These are phyloP conservation scores for Brachionus asplanchnoidis DNA, from an alignment of 1,140 invertebrate species.

Conservation along the genomic window DNA sequence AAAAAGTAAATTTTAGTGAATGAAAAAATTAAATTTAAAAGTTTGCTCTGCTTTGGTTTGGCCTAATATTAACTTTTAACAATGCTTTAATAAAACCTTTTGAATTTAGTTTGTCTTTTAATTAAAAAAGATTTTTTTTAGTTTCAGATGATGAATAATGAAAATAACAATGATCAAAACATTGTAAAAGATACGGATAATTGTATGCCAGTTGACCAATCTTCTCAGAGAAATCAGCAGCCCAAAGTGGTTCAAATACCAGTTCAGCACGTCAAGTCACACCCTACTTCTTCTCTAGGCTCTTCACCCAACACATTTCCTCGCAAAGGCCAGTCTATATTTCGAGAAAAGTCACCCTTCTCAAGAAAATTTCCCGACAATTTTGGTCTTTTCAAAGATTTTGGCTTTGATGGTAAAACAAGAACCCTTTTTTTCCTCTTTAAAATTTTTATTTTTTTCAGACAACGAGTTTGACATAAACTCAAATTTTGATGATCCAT, in stretches of 20 bases:
- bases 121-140: background rate
- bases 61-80: background rate
- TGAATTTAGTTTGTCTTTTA: background rate
- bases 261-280: background rate
- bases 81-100: background rate
- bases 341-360: background rate
- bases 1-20: background rate
- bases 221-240: background rate
- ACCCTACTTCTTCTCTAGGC: background rate
- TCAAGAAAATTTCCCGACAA: background rate
- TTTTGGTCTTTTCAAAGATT: background rate
- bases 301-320: background rate
- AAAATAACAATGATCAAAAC: background rate
- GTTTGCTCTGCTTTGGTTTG: background rate
- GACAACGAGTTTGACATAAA: background rate
- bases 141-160: constrained; percentile 26
- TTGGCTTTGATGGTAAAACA: background rate
- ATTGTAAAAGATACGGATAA: background rate
- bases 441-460: background rate
- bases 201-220: background rate
- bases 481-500: background rate
- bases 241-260: background rate
- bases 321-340: background rate
- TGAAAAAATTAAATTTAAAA: background rate
- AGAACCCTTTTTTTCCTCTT: background rate